A percentile compares a stretch with the other conserved stretches of the same genome.
These are phyloP conservation scores for Alloplasta piceator DNA, from an alignment of 2,888 invertebrate species.

Conservation along the genomic window DNA sequence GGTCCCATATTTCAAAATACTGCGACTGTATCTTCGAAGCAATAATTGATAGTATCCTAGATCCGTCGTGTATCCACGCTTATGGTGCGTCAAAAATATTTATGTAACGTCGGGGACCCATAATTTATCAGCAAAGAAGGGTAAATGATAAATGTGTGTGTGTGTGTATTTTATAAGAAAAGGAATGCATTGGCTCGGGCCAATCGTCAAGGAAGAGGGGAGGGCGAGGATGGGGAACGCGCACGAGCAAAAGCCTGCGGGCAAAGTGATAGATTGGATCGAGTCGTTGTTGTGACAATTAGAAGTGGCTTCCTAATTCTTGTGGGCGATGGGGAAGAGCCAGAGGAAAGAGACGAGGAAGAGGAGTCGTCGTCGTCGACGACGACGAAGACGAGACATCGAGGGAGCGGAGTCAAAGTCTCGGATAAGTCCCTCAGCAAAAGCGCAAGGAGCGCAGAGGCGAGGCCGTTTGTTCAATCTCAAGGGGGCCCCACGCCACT, in stretches of 20 bases:
- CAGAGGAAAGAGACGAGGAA: constrained; percentile 25
- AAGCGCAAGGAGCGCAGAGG: constrained; percentile 58
- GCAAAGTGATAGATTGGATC: constrained; percentile 62
- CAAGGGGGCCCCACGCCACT: constrained; percentile 73
- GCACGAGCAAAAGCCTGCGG: constrained; percentile 24
- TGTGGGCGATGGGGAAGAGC: constrained; percentile 49
- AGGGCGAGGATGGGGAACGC: constrained; percentile 23
- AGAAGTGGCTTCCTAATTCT: constrained; percentile 68
- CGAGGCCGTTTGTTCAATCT: constrained; percentile 75
- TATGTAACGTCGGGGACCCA: constrained; percentile 41
- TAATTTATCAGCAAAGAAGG: constrained; percentile 49
- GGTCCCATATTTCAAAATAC: background rate
- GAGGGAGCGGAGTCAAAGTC: constrained; percentile 45
- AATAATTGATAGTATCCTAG: constrained; percentile 38
- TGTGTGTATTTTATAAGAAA: background rate
- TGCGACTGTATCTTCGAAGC: constrained; percentile 3
- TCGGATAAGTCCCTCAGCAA: constrained; percentile 40
- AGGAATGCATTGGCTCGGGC: constrained; percentile 53
- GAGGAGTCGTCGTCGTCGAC: constrained; percentile 20
- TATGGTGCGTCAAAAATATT: constrained; percentile 57
- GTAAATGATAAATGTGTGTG: background rate
- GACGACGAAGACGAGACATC: constrained; percentile 27
- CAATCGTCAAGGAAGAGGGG: background rate
- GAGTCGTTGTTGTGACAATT: constrained; percentile 68
- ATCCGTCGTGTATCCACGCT: background rate